Percentiles rank a stretch among this genome's conserved stretches.
phyloP scores from a whole-genome alignment of 2,888 invertebrate genomes.

The Choristoneura rosaceana region DNA sequence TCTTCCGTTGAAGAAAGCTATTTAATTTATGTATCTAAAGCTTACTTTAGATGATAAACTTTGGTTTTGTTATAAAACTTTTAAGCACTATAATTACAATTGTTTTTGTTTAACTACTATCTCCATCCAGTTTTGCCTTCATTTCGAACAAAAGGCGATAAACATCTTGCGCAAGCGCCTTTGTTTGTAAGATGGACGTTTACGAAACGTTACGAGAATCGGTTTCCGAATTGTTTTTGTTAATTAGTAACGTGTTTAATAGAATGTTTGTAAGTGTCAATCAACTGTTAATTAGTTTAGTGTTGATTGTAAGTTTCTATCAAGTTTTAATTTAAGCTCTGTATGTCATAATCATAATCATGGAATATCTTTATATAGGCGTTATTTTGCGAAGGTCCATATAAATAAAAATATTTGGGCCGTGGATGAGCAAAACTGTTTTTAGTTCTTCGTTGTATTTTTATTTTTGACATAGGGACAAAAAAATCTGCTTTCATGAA shows the following conservation, averaged over 20 bases:
- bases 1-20: too few relatives aligned
- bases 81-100: neutral
- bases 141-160: constrained; percentile 42
- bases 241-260: constrained; percentile 28
- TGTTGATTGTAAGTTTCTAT: neutral
- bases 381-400: too few relatives aligned
- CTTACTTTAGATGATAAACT: too few relatives aligned
- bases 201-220: constrained; percentile 34
- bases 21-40: too few relatives aligned
- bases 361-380: neutral
- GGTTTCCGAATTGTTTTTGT: constrained; percentile 20
- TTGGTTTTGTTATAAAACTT: too few relatives aligned
- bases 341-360: neutral
- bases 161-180: constrained; percentile 38
- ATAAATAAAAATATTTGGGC: too few relatives aligned
- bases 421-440: too few relatives aligned
- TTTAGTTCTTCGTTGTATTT: too few relatives aligned
- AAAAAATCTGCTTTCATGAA: too few relatives aligned
- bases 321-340: neutral
- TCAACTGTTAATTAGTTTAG: constrained; percentile 4
- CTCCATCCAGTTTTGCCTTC: constrained; percentile 24
- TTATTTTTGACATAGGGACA: too few relatives aligned
- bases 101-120: neutral
- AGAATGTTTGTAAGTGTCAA: constrained; percentile 11
- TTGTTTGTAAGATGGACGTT: constrained; percentile 36